Conservation (phyloP, 2,888 invertebrate species). For the Drosophila aldrichi region DNA sequence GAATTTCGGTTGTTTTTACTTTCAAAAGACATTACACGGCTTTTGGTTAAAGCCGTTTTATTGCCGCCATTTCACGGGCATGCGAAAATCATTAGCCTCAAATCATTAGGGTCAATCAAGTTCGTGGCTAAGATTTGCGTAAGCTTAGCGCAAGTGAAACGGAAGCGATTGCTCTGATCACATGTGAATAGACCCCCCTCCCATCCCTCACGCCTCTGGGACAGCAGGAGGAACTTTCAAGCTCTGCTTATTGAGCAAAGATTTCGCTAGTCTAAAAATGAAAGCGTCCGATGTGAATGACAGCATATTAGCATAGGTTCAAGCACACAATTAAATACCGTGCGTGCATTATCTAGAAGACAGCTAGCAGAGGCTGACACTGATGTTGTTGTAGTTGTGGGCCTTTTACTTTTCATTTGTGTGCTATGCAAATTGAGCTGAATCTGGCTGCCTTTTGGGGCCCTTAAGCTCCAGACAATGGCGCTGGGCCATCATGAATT, state of each 20-base stretch:
- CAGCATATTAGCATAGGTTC: slow-evolving; percentile 51
- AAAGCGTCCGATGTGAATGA: slow-evolving; percentile 53
- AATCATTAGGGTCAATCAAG: slow-evolving; percentile 74
- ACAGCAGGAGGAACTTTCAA: slow-evolving; percentile 30
- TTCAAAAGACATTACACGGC: slow-evolving; percentile 56
- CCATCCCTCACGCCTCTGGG: background rate
- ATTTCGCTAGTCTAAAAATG: slow-evolving; percentile 67
- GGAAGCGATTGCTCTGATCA: slow-evolving; percentile 35
- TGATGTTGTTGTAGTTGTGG: slow-evolving; percentile 9
- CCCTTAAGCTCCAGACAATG: slow-evolving; percentile 23
- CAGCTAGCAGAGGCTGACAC: slow-evolving; percentile 7
- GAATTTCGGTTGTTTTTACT: slow-evolving; percentile 63
- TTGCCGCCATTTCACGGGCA: slow-evolving; percentile 63
- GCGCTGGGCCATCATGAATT: slow-evolving; percentile 30
- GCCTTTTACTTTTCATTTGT: slow-evolving; percentile 71
- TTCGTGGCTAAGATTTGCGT: slow-evolving; percentile 64
- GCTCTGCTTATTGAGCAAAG: slow-evolving; percentile 24
- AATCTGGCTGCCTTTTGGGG: slow-evolving; percentile 35
- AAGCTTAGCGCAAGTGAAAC: slow-evolving; percentile 54
- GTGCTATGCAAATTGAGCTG: slow-evolving; percentile 62
- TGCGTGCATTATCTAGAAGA: slow-evolving; percentile 28
- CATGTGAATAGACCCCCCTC: slow-evolving; percentile 57
- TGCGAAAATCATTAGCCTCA: slow-evolving; percentile 67
- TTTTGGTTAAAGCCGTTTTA: slow-evolving; percentile 42
- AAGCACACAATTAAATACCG: slow-evolving; percentile 26